phyloP scores from a whole-genome alignment of 2,888 invertebrate genomes.

The Aphodius granarius region DNA sequence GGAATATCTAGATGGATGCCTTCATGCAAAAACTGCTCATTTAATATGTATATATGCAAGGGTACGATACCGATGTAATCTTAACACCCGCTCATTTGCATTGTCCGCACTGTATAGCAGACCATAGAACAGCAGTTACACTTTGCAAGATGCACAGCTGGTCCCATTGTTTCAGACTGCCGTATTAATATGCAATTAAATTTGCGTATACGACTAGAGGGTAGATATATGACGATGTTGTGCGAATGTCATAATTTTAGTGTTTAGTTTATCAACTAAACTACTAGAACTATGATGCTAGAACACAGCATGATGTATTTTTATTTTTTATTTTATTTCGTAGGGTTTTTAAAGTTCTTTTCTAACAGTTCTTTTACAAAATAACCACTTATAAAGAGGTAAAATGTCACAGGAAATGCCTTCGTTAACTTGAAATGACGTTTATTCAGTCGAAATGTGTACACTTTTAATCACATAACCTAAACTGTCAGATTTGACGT shows the following conservation, averaged over 20 bases:
- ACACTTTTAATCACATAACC: too few species aligned
- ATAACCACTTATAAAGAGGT: too few species aligned
- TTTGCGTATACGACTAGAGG: neutral
- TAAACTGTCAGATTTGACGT: too few species aligned
- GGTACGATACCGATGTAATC: constrained; percentile 16
- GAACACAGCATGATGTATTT: neutral
- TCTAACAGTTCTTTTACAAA: too few species aligned
- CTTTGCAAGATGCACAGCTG: constrained; percentile 7
- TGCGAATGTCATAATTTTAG: neutral
- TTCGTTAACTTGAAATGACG: too few species aligned
- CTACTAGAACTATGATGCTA: neutral
- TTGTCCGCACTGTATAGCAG: constrained; percentile 13
- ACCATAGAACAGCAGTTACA: neutral
- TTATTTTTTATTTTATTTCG: too few species aligned
- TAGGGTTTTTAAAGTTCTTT: too few species aligned
- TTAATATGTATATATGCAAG: constrained; percentile 23
- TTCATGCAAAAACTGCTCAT: constrained; percentile 19
- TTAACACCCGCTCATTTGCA: constrained; percentile 23
- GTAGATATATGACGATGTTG: neutral
- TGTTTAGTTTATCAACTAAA: neutral
- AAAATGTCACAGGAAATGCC: too few species aligned
- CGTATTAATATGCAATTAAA: constrained; percentile 5
- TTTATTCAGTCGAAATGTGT: too few species aligned
- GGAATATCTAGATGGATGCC: constrained; percentile 12
- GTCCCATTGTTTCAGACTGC: neutral